Percentiles rank a stretch among this genome's conserved stretches.
phyloP scores from a whole-genome alignment of 2,113 vertebrate species.

The Oxyruncus cristatus region DNA sequence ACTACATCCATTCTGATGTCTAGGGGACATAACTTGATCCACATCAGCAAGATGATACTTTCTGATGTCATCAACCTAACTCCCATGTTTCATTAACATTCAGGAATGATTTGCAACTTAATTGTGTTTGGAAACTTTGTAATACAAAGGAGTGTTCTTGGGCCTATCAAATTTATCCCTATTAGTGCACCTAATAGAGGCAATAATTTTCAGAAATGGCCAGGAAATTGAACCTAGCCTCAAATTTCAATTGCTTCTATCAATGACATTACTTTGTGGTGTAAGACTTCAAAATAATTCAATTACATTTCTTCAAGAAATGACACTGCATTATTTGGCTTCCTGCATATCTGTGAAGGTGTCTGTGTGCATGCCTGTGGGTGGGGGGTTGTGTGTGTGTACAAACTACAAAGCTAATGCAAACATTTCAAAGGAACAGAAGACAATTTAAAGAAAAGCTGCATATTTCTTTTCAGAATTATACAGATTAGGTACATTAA shows the following conservation, averaged over 20 bases:
- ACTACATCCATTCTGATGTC: background rate
- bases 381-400: background rate
- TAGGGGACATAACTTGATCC: slow-evolving; percentile 20
- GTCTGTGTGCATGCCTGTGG: no score
- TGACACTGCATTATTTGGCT: background rate
- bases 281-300: slow-evolving; percentile 13
- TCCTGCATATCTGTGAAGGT: background rate
- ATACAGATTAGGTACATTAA: slow-evolving; percentile 33
- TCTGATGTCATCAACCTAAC: background rate
- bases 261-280: background rate
- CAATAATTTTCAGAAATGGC: slow-evolving; percentile 12
- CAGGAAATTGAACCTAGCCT: slow-evolving; percentile 37
- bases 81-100: background rate
- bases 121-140: background rate
- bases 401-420: background rate
- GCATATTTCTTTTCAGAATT: slow-evolving; percentile 10
- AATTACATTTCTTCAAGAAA: slow-evolving; percentile 36
- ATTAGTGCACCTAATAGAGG: background rate
- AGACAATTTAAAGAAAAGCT: background rate
- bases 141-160: background rate
- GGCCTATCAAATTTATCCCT: background rate
- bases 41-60: background rate
- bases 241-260: slow-evolving; percentile 46
- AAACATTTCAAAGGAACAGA: slow-evolving; percentile 39
- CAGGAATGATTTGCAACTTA: slow-evolving; percentile 42